A percentile compares a stretch with the other conserved stretches of the same genome.
Conservation (phyloP, 1,140 invertebrate species). For the Myzus persicae region DNA sequence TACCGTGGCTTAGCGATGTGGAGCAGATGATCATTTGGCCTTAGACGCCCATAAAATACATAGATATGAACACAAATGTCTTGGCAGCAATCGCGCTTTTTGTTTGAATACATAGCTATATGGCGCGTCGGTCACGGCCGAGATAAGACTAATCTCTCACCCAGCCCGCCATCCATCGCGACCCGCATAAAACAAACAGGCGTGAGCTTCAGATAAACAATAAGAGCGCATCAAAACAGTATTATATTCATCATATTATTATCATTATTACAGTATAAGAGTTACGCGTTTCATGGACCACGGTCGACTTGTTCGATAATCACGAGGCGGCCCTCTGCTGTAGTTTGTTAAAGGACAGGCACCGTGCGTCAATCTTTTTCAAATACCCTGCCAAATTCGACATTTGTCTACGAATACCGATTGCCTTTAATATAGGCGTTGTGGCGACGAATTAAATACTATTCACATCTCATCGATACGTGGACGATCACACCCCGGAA, state of each 20-base stretch:
- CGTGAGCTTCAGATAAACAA: conserved; percentile 2
- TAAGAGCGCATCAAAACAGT: neutral
- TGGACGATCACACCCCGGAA: too few relatives aligned
- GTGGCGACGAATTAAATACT: too few relatives aligned
- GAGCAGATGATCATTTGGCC: neutral
- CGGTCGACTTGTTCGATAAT: neutral
- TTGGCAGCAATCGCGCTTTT: neutral
- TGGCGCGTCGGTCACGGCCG: neutral
- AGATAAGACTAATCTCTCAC: neutral
- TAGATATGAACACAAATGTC: neutral
- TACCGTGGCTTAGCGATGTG: neutral
- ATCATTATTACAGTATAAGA: neutral
- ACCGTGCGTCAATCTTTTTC: too few relatives aligned
- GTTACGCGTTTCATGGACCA: neutral
- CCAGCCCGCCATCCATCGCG: neutral
- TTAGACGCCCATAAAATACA: conserved; percentile 2
- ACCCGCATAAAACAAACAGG: conserved; percentile 8
- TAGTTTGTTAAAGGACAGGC: neutral
- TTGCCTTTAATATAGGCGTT: too few relatives aligned
- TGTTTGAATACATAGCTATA: neutral
- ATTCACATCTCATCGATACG: too few relatives aligned
- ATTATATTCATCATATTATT: neutral
- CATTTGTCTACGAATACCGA: too few relatives aligned
- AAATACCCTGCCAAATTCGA: too few relatives aligned
- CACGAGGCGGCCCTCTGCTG: neutral